A percentile compares a stretch with the other conserved stretches of the same genome.
Conservation (phyloP, 2,113 vertebrate genomes). For the Fulmarus glacialis region DNA sequence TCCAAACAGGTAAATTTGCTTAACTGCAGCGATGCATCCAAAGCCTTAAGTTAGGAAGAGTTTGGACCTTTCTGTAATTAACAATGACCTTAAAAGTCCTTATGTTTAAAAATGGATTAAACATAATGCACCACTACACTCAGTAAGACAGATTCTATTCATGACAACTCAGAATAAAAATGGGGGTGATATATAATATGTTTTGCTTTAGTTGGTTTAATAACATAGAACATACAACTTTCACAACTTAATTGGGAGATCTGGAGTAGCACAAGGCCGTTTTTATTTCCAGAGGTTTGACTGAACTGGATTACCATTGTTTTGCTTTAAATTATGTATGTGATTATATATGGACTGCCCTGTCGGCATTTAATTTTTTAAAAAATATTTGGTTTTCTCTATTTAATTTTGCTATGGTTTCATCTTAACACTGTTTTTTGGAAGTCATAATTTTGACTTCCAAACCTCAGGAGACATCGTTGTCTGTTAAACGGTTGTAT, state of each 20-base stretch:
- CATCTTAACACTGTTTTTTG: not conserved
- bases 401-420: not conserved
- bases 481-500: not conserved
- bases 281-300: not conserved
- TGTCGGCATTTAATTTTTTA: not conserved
- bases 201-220: not conserved
- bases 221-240: not conserved
- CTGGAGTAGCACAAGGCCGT: not conserved
- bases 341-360: not conserved
- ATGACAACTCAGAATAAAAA: not conserved
- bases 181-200: not conserved
- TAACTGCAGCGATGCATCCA: not conserved
- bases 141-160: not conserved
- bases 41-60: not conserved
- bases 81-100: not conserved
- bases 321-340: not conserved
- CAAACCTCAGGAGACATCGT: not conserved
- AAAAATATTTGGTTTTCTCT: not conserved
- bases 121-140: not conserved
- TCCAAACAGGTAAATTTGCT: conserved; percentile 23
- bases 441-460: not conserved
- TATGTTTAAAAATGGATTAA: conserved; percentile 19
- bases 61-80: conserved; percentile 18
- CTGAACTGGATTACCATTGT: not conserved
- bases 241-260: not conserved